Conservation (phyloP, 2,888 invertebrate genomes). For the Epiperipatus broadwayi region DNA sequence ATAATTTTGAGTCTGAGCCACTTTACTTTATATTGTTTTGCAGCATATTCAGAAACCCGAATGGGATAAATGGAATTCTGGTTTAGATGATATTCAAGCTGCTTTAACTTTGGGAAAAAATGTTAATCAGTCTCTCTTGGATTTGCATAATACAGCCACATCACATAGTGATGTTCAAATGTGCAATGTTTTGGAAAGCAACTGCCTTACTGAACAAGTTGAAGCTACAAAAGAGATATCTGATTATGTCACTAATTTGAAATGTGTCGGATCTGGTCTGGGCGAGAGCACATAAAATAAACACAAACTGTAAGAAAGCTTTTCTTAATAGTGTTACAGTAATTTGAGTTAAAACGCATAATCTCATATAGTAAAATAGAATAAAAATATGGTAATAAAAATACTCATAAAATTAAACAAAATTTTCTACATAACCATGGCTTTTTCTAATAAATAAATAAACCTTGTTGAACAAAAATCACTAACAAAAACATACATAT, state of each 20-base stretch:
- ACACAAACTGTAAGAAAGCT: too few species aligned
- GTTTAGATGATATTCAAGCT: slow-evolving; percentile 32
- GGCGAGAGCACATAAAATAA: slow-evolving; percentile 39
- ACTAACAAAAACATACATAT: too few species aligned
- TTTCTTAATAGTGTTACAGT: too few species aligned
- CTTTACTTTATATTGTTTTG: too few species aligned
- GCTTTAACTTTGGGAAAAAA: slow-evolving; percentile 32
- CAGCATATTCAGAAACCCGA: slow-evolving; percentile 29
- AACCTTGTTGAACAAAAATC: too few species aligned
- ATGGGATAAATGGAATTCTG: slow-evolving; percentile 31
- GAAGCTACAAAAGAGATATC: slow-evolving; percentile 30
- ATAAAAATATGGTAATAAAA: too few species aligned
- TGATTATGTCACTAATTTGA: slow-evolving; percentile 49
- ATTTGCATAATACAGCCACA: slow-evolving; percentile 27
- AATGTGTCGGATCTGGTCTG: slow-evolving; percentile 42
- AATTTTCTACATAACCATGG: too few species aligned
- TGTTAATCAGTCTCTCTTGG: slow-evolving; percentile 42
- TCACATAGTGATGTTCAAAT: slow-evolving; percentile 23
- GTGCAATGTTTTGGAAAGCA: slow-evolving; percentile 25
- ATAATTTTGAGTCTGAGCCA: too few species aligned
- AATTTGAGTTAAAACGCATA: too few species aligned
- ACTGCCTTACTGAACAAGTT: slow-evolving; percentile 18
- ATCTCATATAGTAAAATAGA: too few species aligned
- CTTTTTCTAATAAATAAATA: too few species aligned
- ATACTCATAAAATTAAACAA: too few species aligned